Evolutionary conservation across 2,113 vertebrate species (phyloP), one percentile per base, ranked within the genome.

Genomic region (Platichthys stellatus): DNA sequence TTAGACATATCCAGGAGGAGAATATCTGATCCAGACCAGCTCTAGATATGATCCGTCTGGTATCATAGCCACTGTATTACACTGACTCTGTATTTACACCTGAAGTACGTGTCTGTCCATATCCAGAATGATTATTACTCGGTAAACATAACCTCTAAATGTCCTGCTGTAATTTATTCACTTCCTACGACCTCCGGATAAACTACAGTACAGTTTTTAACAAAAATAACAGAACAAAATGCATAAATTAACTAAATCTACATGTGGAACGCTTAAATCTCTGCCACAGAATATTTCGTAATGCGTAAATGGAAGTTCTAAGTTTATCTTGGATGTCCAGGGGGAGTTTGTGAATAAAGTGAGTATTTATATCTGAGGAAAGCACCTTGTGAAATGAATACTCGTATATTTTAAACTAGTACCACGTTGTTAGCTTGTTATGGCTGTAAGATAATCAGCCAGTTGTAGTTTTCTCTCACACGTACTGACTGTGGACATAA

Each of bases 291-390:
- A 43, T 43, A 43, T 43, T 43, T 43, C 12, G 11, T 43, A 13
- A 43, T 38, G 9, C 35, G 35, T 10, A 38, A 38, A 38, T 43
- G 11, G 40, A 3, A 43, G 2, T 3, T 38, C 8, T 38, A 13
- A 1, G 40, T 43, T 43, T 43, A 43, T 13, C 10, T 13, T 13
- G 40, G 12, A 40, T 3, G 35, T 43, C 10, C 11, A 43, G 11
- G 40, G 12, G 40, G 40, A 43, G 40, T 6, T 53, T 53, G 18
- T 53, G 51, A 53, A 58, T 80, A 59, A 72, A 68, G 31, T 49
- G 38, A 76, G 38, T 87, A 88, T 91, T 88, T 75, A 83, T 84
- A 69, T 86, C 56, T 79, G 78, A 81, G 51, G 47, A 73, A 63
- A 78, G 58, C 69, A 17, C 17, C 63, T 70, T 69, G 54, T 68